phyloP scores from a whole-genome alignment of 2,888 invertebrate species.

The Chrysolina americana region DNA sequence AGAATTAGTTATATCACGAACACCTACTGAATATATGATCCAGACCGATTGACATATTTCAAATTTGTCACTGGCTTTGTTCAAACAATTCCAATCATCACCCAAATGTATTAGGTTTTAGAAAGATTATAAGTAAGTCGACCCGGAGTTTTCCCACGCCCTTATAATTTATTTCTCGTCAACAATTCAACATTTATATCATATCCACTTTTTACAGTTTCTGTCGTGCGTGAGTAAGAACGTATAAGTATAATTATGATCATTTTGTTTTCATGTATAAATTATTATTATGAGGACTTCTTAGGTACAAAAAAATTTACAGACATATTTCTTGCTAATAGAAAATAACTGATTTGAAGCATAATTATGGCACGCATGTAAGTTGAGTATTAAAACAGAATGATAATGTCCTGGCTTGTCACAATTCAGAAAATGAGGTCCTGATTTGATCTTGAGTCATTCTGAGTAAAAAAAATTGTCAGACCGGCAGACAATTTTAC shows the following conservation, averaged over 20 bases:
- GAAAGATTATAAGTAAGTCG: neutral
- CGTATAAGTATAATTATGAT: neutral
- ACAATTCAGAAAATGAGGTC: too few relatives aligned
- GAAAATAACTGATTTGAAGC: neutral
- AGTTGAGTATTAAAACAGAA: too few relatives aligned
- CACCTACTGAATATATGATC: too few relatives aligned
- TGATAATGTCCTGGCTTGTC: too few relatives aligned
- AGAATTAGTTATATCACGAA: too few relatives aligned
- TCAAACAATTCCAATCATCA: neutral
- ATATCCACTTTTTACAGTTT: slow-evolving; percentile 6
- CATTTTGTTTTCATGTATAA: neutral
- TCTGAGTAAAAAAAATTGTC: too few relatives aligned
- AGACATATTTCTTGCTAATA: neutral
- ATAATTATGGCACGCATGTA: neutral
- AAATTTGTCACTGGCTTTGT: neutral
- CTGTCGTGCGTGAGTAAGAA: slow-evolving; percentile 9
- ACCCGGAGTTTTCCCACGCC: neutral
- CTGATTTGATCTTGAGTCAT: too few relatives aligned
- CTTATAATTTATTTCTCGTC: slow-evolving; percentile 15
- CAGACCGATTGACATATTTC: neutral
- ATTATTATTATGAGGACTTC: slow-evolving; percentile 2
- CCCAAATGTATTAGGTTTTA: neutral
- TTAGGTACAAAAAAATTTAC: slow-evolving; percentile 11
- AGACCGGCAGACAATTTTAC: too few relatives aligned
- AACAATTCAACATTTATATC: neutral